Percentiles rank a stretch among this genome's conserved stretches.
Conservation (phyloP, 2,797 vertebrate species). For the Alosa sapidissima region DNA sequence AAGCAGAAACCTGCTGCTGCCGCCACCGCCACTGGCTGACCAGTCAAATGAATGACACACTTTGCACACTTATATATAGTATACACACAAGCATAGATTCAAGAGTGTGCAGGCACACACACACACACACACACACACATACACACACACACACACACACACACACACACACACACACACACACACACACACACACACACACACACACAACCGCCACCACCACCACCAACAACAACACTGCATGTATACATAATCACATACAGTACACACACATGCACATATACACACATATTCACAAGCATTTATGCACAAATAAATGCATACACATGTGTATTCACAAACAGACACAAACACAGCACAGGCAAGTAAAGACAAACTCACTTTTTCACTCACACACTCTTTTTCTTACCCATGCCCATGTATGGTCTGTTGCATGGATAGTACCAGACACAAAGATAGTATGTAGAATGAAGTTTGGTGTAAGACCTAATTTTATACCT, state of each 20-base stretch:
- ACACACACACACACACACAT: not conserved
- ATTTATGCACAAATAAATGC: not conserved
- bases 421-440: too few relatives aligned
- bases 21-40: not conserved
- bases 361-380: too few relatives aligned
- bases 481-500: too few relatives aligned
- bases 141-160: not conserved
- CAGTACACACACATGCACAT: not conserved
- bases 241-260: not conserved
- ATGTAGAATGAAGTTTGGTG: too few relatives aligned
- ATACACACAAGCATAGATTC: not conserved
- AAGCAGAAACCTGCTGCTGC: not conserved
- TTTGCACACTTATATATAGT: not conserved
- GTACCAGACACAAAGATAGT: too few relatives aligned
- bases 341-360: too few relatives aligned
- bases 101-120: not conserved
- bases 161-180: not conserved
- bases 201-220: not conserved
- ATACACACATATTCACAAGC: not conserved
- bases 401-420: too few relatives aligned
- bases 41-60: not conserved
- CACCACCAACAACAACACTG: not conserved
- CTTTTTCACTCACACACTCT: too few relatives aligned
- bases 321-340: too few relatives aligned
- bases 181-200: not conserved